Evolutionary conservation across 2,113 vertebrate genomes (phyloP).

Genomic region (Indicator indicator): DNA sequence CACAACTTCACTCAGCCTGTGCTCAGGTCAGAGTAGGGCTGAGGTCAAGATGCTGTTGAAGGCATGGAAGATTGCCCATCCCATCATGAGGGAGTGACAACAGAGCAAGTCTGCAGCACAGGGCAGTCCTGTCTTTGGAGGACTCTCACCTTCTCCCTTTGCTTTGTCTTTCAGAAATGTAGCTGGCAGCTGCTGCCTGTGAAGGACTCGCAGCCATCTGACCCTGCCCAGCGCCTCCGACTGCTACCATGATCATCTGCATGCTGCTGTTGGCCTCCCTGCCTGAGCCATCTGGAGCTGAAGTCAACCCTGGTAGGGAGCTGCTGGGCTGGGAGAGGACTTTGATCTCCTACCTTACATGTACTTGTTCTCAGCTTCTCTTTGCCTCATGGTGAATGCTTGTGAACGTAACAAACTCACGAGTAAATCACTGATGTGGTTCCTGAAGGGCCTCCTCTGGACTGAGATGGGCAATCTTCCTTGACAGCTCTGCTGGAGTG

Average conservation of each 20-base stretch:
- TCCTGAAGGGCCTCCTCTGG: not conserved
- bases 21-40: not conserved
- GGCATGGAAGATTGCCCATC: not conserved
- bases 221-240: constrained; percentile 34
- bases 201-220: constrained; percentile 43
- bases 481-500: not conserved
- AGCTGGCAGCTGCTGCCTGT: constrained; percentile 73
- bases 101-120: not conserved
- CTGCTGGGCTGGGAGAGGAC: not conserved
- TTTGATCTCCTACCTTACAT: not conserved
- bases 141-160: constrained; percentile 26
- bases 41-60: not conserved
- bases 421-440: rapidly evolving
- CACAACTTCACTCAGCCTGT: not conserved
- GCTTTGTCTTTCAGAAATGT: constrained; percentile 83
- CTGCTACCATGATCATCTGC: constrained; percentile 88
- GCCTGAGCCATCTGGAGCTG: constrained; percentile 73
- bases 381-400: not conserved
- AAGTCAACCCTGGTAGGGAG: constrained; percentile 86
- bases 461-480: not conserved
- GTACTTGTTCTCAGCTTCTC: not conserved
- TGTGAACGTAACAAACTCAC: rapidly evolving
- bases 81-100: not conserved
- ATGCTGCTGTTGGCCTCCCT: constrained; percentile 82
- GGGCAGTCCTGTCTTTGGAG: not conserved